These are phyloP conservation scores for Pseudolaguvia tuberculata DNA, from an alignment of 2,113 vertebrate genomes.

Conservation along the genomic window DNA sequence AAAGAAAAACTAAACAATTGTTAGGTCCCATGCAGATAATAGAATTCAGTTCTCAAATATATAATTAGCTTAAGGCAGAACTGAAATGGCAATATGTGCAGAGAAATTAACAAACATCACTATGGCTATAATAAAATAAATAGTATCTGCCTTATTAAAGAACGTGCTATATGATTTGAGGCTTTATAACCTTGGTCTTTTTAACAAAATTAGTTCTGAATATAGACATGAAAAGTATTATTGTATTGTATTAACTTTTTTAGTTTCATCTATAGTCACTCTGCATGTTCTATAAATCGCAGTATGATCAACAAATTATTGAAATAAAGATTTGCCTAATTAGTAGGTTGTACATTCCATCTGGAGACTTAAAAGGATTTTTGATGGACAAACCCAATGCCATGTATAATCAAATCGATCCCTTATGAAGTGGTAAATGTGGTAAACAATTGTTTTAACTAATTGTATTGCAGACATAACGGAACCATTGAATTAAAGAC, in stretches of 20 bases:
- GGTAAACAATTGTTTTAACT: neutral
- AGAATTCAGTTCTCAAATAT: neutral
- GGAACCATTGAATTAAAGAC: slow-evolving; percentile 11
- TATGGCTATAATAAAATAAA: neutral
- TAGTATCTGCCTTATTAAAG: no score
- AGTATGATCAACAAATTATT: neutral
- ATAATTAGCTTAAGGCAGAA: no score
- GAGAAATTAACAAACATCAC: neutral
- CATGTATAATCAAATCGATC: neutral
- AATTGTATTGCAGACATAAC: neutral
- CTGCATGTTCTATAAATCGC: no score
- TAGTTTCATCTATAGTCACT: neutral
- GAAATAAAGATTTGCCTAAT: neutral
- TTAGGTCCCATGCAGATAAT: neutral
- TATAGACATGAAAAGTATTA: neutral
- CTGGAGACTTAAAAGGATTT: neutral
- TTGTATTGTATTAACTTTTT: neutral
- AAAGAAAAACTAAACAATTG: neutral
- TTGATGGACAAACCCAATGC: neutral
- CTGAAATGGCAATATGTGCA: no score
- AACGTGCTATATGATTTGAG: neutral
- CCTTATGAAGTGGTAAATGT: neutral
- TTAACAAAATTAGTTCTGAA: neutral
- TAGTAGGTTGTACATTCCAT: neutral
- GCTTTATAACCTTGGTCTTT: neutral